Evolutionary conservation across 2,888 invertebrate species (phyloP), one percentile per base, ranked within the genome.

Genomic region (Dicyrtomina minuta): DNA sequence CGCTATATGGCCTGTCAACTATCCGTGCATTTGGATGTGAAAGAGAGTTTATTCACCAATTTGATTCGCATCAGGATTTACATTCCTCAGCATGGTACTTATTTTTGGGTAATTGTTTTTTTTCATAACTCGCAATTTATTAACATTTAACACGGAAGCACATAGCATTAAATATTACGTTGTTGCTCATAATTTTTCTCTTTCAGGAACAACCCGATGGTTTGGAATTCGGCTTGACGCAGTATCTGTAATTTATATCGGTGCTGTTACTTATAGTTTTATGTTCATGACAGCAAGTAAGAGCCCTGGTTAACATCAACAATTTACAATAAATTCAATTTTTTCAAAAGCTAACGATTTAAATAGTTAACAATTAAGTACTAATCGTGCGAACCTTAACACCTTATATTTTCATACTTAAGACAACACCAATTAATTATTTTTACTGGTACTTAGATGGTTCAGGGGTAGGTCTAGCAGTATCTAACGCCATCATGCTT

Each of bases 31-130:
- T 92, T 81, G 87, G 88, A 5, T 92, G 92, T 0, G 90, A 93
- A 80, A 86, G 88, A 64, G 87, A 90, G 24, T 87, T 96, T 51
- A 86, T 87, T 56, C 85, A 87, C 78, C 90, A 90, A 79, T 92
- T 92, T 77, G 91, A 91, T 79, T 81, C 81, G 33, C 85, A 89
- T 74, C 82, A 89, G 85, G 87, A 92, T 79, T 81, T 86, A 5
- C 95, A 97, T 80, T 92, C 93, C 66, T 91, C 96, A 1, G 90
- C 96, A 8, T 97, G 93, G 90, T 96, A 89, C 80, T 84, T 93
- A 79, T 95, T 94, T 43, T 41, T 69, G n/a, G 39, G 60, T 61
- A 53, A 44, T 41, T 55, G 68, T 58, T 41, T 66, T 44, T 62
- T 33, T 62, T 44, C n/a, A 17, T 17, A 39, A 8, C 39, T 43